A percentile compares a stretch with the other conserved stretches of the same genome.
Conservation (phyloP, 2,797 vertebrate species). For the Bryconaethiops microstoma region DNA sequence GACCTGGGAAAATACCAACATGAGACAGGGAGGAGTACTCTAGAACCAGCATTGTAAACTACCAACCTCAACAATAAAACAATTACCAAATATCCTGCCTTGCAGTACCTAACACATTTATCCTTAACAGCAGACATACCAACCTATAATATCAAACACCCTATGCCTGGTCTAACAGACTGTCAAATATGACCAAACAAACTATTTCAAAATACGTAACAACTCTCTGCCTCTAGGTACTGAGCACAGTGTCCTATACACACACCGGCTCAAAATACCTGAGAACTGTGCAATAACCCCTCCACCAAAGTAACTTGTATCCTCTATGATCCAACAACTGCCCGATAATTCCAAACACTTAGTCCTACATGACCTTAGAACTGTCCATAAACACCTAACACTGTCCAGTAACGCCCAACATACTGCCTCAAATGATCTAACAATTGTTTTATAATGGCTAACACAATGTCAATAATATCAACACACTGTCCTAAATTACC, state of each 20-base stretch:
- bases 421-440: background rate
- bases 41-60: background rate
- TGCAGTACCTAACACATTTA: background rate
- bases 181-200: background rate
- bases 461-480: background rate
- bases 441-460: background rate
- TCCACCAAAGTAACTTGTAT: too few species aligned
- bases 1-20: too few species aligned
- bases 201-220: background rate
- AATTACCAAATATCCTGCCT: background rate
- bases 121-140: background rate
- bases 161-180: background rate
- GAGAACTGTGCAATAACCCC: background rate
- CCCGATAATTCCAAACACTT: background rate
- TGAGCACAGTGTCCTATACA: background rate
- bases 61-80: background rate
- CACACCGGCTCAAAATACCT: background rate
- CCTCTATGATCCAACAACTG: background rate
- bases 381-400: background rate
- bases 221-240: background rate
- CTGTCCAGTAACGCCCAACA: background rate
- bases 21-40: too few species aligned
- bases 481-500: background rate
- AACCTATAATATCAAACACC: too few species aligned
- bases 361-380: background rate